A percentile compares a stretch with the other conserved stretches of the same genome.
Conservation (phyloP, 2,113 vertebrate species). For the Chaetops frenatus region DNA sequence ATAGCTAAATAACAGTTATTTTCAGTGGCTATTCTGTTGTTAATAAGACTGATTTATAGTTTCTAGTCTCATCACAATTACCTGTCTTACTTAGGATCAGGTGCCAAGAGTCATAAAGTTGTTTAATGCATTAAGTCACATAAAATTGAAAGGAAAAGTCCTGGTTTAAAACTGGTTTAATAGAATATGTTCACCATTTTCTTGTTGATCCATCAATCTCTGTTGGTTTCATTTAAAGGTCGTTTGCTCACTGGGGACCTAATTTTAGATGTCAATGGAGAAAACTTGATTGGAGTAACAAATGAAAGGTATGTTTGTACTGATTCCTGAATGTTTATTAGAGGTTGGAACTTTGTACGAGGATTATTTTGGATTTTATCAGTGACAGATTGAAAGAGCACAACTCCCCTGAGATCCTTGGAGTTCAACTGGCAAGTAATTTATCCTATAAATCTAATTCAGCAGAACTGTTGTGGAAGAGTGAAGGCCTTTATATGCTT, state of each 20-base stretch:
- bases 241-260: conserved; percentile 82
- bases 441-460: background rate
- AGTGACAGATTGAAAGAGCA: background rate
- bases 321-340: background rate
- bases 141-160: background rate
- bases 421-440: background rate
- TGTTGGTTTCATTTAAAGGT: conserved; percentile 61
- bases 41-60: background rate
- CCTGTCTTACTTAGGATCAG: background rate
- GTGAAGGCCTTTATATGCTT: background rate
- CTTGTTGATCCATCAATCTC: background rate
- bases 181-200: background rate
- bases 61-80: background rate
- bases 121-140: background rate
- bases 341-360: background rate
- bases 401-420: background rate
- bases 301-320: conserved; percentile 74
- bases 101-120: background rate
- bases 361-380: background rate
- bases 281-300: conserved; percentile 79
- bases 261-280: conserved; percentile 85
- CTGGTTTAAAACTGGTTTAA: background rate
- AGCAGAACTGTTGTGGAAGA: background rate
- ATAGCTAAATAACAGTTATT: background rate
- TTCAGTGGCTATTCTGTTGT: background rate